Evolutionary conservation across 2,888 invertebrate species (phyloP), one percentile per base, ranked within the genome.

Genomic region (Agrochola lota): DNA sequence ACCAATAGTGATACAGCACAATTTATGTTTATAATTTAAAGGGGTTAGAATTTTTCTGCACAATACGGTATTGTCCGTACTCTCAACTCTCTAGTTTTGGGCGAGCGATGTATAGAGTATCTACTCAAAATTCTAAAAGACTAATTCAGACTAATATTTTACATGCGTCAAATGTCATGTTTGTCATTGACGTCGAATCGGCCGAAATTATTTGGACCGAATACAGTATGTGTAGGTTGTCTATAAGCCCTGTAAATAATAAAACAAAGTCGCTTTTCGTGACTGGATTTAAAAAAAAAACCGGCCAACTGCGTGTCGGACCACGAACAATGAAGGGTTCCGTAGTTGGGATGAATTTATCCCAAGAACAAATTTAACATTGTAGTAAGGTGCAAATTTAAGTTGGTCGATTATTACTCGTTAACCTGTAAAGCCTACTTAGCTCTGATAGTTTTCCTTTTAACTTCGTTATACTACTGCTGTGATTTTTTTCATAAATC

Each of bases 1-100:
- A 40, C 72, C 67, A 84, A 84, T 64, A 84, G 86, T 86, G 80
- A 87, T 84, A 77, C 77, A 85, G 80, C 81, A 85, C 69, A 81
- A 87, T 78, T 81, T 78, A 59, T 87, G 74, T 79, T 77, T 77
- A 82, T 85, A 79, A 83, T 81, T 83, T 78, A 78, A 81, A 84
- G 73, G 75, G 80, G 74, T 66, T 46, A 2, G 66, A 62, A 84
- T 71, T 71, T 71, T 84, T 79, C 9, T n/a, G 63, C 78, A 82
- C 75, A 82, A 88, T 84, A 77, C 63, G 26, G 55, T 62, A 80
- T 88, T 88, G 74, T 83, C 81, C 49, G 26, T 46, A 62, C 23
- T 77, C 63, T 72, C 64, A 74, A 82, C 26, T 78, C 63, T 74
- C 59, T 71, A 78, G 85, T 86, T 88, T 80, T 57, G 40, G 71